These are phyloP conservation scores for Lasioglossum albipes DNA, from an alignment of 1,140 invertebrate genomes.

Conservation along the genomic window DNA sequence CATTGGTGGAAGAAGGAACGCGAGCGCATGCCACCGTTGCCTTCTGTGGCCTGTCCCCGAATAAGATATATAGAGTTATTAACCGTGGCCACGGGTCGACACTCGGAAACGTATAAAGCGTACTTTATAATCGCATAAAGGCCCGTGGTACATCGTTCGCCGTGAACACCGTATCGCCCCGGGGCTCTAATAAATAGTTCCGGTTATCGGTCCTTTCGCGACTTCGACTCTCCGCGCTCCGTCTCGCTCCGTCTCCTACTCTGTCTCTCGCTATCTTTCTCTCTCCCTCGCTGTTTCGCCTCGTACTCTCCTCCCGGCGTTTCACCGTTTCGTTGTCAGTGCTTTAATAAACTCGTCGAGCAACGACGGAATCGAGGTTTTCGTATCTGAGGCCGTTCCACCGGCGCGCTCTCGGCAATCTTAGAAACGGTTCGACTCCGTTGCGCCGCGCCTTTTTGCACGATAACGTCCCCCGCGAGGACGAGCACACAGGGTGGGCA, in stretches of 20 bases:
- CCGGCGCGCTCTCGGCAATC: constrained; percentile 3
- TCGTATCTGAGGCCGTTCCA: not conserved
- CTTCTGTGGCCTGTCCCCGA: not conserved
- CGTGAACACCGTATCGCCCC: constrained; percentile 41
- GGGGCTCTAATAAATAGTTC: constrained; percentile 68
- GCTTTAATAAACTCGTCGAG: constrained; percentile 49
- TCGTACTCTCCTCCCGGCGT: not conserved
- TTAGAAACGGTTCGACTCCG: constrained; percentile 16
- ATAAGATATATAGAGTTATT: constrained; percentile 49
- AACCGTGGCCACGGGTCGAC: constrained; percentile 28
- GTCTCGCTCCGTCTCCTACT: not conserved
- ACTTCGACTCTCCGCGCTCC: constrained; percentile 9
- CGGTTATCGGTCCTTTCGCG: constrained; percentile 65
- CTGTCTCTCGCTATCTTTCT: constrained; percentile 3
- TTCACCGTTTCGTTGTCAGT: not conserved
- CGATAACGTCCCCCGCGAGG: constrained; percentile 3
- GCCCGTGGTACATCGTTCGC: constrained; percentile 24
- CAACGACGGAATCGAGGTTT: constrained; percentile 25
- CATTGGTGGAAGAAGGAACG: constrained; percentile 31
- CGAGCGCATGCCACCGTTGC: not conserved
- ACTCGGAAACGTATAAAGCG: constrained; percentile 48
- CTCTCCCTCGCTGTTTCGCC: not conserved
- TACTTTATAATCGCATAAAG: constrained; percentile 50
- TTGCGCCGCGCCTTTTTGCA: not conserved
- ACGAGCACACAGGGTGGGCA: not conserved